These are phyloP conservation scores for Meloidogyne hapla DNA, from an alignment of 1,140 invertebrate species.

Conservation along the genomic window DNA sequence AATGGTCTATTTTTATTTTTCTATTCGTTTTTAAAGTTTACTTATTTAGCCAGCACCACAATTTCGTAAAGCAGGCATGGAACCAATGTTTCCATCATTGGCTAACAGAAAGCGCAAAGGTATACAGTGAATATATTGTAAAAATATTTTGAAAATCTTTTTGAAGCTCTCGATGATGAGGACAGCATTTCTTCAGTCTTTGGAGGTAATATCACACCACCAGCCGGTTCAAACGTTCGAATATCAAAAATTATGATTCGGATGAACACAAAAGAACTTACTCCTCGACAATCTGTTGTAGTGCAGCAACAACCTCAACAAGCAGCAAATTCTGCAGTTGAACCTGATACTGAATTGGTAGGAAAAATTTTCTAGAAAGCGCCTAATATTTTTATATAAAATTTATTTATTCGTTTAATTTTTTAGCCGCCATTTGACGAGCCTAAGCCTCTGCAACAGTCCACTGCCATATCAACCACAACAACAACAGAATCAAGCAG, in stretches of 20 bases:
- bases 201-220: constrained; percentile 48
- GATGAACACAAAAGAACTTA: constrained; percentile 36
- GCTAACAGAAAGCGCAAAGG: constrained; percentile 42
- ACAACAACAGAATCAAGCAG: background rate
- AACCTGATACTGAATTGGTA: background rate
- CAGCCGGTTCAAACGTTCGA: constrained; percentile 26
- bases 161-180: constrained; percentile 50
- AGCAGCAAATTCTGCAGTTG: background rate
- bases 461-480: background rate
- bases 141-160: no score
- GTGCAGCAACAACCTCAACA: background rate
- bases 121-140: background rate
- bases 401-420: background rate
- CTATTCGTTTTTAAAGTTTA: background rate
- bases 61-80: constrained; percentile 49
- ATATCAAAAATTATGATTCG: constrained; percentile 54
- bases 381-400: no score
- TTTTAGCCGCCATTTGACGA: background rate
- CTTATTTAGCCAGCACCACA: constrained; percentile 22
- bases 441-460: background rate
- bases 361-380: no score
- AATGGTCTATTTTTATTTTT: background rate
- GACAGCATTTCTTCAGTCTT: constrained; percentile 52
- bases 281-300: constrained; percentile 11
- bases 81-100: constrained; percentile 57